Conservation (phyloP, 1,140 invertebrate genomes). For the Micrasema longulum region DNA sequence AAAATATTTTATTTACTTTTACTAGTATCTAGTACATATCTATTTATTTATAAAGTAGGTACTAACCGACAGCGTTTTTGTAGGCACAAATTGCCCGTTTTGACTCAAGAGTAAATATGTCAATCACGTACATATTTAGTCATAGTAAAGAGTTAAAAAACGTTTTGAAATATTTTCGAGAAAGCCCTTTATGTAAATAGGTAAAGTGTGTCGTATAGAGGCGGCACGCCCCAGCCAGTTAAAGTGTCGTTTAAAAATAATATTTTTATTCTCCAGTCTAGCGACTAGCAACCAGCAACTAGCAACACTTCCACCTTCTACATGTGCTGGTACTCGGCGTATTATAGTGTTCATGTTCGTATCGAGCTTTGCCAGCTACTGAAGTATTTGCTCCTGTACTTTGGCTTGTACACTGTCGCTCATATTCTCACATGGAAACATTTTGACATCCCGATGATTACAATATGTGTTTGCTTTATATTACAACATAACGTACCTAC, state of each 20-base stretch:
- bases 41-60: too few species aligned
- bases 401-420: neutral
- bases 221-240: neutral
- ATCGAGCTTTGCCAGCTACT: conserved; percentile 5
- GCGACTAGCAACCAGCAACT: neutral
- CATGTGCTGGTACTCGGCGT: too few species aligned
- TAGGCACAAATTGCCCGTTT: conserved; percentile 21
- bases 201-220: conserved; percentile 17
- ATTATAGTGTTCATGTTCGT: neutral
- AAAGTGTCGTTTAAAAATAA: conserved; percentile 28
- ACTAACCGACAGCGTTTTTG: too few species aligned
- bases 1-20: too few species aligned
- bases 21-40: too few species aligned
- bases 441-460: neutral
- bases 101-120: conserved; percentile 21
- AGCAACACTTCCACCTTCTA: too few species aligned
- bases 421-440: conserved; percentile 6
- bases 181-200: neutral
- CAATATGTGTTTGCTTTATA: too few species aligned
- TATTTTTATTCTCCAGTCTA: conserved; percentile 15
- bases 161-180: conserved; percentile 1
- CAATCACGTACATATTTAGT: conserved; percentile 9
- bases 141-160: conserved; percentile 25
- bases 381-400: conserved; percentile 14
- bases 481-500: too few species aligned